phyloP scores from a whole-genome alignment of 2,113 vertebrate genomes.

The Elachura formosa region DNA sequence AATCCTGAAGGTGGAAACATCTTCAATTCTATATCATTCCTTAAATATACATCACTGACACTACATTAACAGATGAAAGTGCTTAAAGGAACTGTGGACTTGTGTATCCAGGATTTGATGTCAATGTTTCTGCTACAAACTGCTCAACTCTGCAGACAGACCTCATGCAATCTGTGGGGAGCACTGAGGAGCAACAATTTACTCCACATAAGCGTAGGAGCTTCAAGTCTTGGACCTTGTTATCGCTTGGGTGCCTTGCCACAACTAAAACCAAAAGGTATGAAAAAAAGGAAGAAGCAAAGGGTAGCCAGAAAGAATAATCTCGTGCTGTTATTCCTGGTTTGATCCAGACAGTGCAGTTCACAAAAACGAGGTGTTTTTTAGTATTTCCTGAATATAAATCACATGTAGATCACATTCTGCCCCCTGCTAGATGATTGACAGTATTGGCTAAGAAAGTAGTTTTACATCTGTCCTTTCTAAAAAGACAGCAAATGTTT shows the following conservation, averaged over 20 bases:
- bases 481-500: background rate
- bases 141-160: background rate
- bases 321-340: background rate
- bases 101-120: background rate
- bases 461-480: background rate
- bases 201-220: background rate
- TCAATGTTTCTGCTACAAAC: background rate
- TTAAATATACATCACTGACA: background rate
- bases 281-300: background rate
- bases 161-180: background rate
- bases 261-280: background rate
- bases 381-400: background rate
- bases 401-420: background rate
- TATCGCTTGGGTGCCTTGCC: background rate
- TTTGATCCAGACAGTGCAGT: background rate
- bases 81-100: background rate
- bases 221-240: background rate
- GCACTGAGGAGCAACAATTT: background rate
- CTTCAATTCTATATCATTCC: background rate
- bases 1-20: background rate
- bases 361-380: background rate
- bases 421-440: background rate
- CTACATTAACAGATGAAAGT: background rate
- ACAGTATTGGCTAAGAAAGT: background rate
- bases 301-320: background rate